phyloP scores from a whole-genome alignment of 1,140 invertebrate genomes.

The Hyles euphorbiae region DNA sequence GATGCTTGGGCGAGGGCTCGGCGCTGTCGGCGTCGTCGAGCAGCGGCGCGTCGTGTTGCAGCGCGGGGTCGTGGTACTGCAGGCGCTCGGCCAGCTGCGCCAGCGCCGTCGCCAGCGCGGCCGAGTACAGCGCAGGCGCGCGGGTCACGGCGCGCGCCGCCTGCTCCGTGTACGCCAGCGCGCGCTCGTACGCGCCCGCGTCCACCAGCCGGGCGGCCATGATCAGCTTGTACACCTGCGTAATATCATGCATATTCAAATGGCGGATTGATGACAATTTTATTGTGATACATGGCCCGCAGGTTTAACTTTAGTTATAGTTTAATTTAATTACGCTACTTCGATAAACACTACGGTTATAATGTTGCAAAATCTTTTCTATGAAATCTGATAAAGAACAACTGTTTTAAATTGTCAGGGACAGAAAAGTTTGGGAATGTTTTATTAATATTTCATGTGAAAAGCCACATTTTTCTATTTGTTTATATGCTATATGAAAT shows the following conservation, averaged over 20 bases:
- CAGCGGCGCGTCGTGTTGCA: slow-evolving; percentile 47
- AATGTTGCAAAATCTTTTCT: too few relatives aligned
- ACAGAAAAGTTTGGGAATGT: too few relatives aligned
- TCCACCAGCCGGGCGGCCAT: slow-evolving; percentile 86
- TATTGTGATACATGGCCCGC: too few relatives aligned
- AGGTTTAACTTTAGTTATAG: too few relatives aligned
- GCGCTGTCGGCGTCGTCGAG: slow-evolving; percentile 37
- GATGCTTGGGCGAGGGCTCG: slow-evolving; percentile 60
- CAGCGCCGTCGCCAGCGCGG: slow-evolving; percentile 78
- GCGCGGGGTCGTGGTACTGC: slow-evolving; percentile 86
- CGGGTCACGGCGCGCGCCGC: slow-evolving; percentile 81
- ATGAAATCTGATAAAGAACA: too few relatives aligned
- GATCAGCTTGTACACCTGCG: slow-evolving; percentile 83
- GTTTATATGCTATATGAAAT: background rate
- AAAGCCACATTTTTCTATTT: too few relatives aligned
- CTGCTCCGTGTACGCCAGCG: slow-evolving; percentile 88
- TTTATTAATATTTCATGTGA: too few relatives aligned
- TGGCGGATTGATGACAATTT: too few relatives aligned
- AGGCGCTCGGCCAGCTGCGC: slow-evolving; percentile 82
- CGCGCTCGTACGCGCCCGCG: slow-evolving; percentile 85
- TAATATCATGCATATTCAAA: background rate
- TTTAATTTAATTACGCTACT: too few relatives aligned
- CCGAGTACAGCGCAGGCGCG: slow-evolving; percentile 76
- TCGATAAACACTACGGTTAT: too few relatives aligned
- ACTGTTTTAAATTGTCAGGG: too few relatives aligned